These are phyloP conservation scores for Indri indri DNA, from an alignment of 2,113 vertebrate genomes.

Conservation along the genomic window DNA sequence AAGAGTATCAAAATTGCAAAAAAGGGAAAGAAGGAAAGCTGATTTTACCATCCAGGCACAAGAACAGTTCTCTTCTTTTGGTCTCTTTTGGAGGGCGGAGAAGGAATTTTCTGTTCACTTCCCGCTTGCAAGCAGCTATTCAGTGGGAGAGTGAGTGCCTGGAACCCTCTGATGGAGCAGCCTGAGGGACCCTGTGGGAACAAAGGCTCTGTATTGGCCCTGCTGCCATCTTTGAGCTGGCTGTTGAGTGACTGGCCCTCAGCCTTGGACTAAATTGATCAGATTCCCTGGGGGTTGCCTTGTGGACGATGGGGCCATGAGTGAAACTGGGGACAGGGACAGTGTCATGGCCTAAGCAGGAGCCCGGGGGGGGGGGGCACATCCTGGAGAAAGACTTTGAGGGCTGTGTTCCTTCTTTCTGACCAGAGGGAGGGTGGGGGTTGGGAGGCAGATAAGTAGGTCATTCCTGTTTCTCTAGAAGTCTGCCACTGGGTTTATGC, in stretches of 20 bases:
- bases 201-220: conserved; percentile 45
- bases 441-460: not conserved
- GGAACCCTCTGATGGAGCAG: not conserved
- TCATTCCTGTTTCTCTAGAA: not conserved
- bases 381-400: conserved; percentile 47
- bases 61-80: not conserved
- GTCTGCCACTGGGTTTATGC: not conserved
- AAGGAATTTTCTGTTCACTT: not conserved
- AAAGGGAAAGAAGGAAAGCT: not conserved
- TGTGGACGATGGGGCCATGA: conserved; percentile 32
- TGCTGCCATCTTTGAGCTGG: conserved; percentile 39
- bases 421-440: not conserved
- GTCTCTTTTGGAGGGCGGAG: not conserved
- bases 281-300: conserved; percentile 34
- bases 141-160: not conserved
- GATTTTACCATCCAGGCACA: not conserved
- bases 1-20: not conserved
- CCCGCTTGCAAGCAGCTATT: not conserved
- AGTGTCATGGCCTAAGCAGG: conserved; percentile 17
- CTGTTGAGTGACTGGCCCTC: not conserved
- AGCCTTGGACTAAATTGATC: conserved; percentile 45
- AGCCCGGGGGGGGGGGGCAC: conserved; percentile 16
- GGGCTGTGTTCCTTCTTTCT: conserved; percentile 32
- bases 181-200: not conserved
- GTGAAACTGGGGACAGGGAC: conserved; percentile 62